Conservation (phyloP, 92 coral and sea anemone species). For the Actinernus sp. region DNA sequence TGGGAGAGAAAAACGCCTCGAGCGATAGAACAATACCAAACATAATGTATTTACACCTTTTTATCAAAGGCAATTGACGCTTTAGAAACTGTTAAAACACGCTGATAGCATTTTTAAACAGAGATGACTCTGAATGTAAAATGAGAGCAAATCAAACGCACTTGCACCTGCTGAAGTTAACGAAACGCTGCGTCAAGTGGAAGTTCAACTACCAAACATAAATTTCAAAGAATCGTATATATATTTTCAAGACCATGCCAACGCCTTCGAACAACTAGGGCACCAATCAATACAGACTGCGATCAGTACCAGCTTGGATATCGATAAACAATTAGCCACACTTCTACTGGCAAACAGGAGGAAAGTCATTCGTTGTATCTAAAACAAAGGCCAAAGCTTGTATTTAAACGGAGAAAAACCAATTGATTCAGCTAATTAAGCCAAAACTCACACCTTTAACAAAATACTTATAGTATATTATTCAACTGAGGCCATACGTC, state of each 20-base stretch:
- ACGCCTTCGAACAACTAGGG: not conserved
- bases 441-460: not conserved
- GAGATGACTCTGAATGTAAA: not conserved
- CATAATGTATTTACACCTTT: not conserved
- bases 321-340: not conserved
- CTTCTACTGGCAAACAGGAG: not conserved
- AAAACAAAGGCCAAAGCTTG: not conserved
- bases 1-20: too few relatives aligned
- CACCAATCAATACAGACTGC: not conserved
- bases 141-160: not conserved
- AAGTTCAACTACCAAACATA: not conserved
- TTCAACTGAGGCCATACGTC: not conserved
- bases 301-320: not conserved
- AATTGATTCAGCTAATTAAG: not conserved
- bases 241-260: too few relatives aligned
- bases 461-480: not conserved
- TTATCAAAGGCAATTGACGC: not conserved
- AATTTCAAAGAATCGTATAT: too few relatives aligned
- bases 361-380: not conserved
- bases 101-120: not conserved
- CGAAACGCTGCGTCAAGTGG: not conserved
- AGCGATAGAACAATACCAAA: too few relatives aligned
- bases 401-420: not conserved
- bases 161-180: not conserved
- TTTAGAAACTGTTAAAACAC: not conserved